Conservation (phyloP, 2,797 vertebrate species). For the Pitangus sulphuratus region DNA sequence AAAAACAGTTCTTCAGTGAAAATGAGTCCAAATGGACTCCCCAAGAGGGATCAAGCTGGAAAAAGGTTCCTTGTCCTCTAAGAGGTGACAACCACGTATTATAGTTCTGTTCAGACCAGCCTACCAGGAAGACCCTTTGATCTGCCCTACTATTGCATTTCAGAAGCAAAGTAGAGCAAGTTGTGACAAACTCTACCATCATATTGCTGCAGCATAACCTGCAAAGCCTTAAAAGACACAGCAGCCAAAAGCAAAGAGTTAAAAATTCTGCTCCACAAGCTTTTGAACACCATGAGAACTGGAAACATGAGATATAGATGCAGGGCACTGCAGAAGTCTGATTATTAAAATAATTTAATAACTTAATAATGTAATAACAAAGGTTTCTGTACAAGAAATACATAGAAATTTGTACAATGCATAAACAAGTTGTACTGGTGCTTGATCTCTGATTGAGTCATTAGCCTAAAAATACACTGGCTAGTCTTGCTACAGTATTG, state of each 20-base stretch:
- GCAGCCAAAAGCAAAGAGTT: slow-evolving; percentile 20
- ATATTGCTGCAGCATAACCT: not conserved
- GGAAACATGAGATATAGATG: not conserved
- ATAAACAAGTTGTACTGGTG: slow-evolving; percentile 51
- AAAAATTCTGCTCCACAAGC: not conserved
- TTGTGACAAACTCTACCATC: not conserved
- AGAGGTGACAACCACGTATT: not conserved
- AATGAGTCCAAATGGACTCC: not conserved
- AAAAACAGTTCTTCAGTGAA: not conserved
- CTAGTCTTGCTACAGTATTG: slow-evolving; percentile 78
- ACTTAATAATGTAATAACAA: not conserved
- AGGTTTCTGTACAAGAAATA: slow-evolving; percentile 15
- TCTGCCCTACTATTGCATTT: not conserved
- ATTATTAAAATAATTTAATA: slow-evolving; percentile 15
- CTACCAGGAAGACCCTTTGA: not conserved
- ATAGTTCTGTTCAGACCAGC: not conserved
- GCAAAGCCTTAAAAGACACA: slow-evolving; percentile 25
- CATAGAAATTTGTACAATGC: slow-evolving; percentile 28
- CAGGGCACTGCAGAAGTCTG: not conserved
- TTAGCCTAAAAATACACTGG: slow-evolving; percentile 82
- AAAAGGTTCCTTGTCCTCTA: not conserved
- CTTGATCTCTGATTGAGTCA: slow-evolving; percentile 76
- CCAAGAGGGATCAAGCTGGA: not conserved
- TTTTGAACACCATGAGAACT: not conserved
- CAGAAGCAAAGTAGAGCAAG: not conserved